Evolutionary conservation across 2,797 vertebrate genomes (phyloP).

Genomic region (Fratercula arctica): DNA sequence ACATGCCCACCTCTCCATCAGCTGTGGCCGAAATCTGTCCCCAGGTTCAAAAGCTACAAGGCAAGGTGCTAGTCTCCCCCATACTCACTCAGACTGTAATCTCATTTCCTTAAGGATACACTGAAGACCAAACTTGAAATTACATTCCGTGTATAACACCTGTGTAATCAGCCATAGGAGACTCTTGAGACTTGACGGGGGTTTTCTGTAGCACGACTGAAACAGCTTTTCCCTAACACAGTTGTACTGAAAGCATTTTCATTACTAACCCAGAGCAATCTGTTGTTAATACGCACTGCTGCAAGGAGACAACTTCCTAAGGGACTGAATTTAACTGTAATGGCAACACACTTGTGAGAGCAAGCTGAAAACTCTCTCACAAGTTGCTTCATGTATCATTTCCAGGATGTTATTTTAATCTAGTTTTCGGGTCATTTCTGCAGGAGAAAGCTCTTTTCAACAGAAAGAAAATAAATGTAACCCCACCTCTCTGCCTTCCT

Average conservation of each 20-base stretch:
- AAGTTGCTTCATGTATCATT: background rate
- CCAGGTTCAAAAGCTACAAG: background rate
- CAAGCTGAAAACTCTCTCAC: background rate
- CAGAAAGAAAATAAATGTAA: background rate
- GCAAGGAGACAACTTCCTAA: background rate
- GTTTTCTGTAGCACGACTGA: background rate
- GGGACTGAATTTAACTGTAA: background rate
- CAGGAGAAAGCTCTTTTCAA: background rate
- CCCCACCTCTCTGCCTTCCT: background rate
- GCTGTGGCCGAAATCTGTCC: background rate
- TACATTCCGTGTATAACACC: rapidly evolving
- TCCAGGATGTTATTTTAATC: background rate
- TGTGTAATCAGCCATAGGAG: background rate
- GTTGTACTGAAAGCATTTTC: background rate
- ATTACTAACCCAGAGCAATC: background rate
- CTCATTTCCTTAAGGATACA: background rate
- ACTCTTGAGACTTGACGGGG: background rate
- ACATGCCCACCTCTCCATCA: background rate
- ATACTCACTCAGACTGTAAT: background rate
- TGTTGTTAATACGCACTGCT: background rate
- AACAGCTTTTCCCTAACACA: background rate
- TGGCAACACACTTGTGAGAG: background rate
- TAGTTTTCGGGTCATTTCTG: background rate
- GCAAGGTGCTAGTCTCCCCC: background rate
- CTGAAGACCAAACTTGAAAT: background rate